These are phyloP conservation scores for Leucophenga montana DNA, from an alignment of 2,888 invertebrate species.

Conservation along the genomic window DNA sequence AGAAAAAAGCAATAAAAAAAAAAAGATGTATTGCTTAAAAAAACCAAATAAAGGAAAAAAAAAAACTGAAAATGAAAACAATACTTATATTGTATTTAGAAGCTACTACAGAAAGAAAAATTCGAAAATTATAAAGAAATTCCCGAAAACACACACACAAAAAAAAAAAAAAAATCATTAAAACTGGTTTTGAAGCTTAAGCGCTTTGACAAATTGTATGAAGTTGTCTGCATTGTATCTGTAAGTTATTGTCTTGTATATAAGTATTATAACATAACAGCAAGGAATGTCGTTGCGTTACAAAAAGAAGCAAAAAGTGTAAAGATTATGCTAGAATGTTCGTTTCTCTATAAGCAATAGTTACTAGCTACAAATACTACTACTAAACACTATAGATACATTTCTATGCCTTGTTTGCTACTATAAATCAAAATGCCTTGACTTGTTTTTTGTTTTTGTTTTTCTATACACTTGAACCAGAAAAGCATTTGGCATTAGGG, in stretches of 20 bases:
- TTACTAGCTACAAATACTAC: too few relatives aligned
- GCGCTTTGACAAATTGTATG: slow-evolving; percentile 2
- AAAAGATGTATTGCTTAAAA: slow-evolving; percentile 1
- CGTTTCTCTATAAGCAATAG: too few relatives aligned
- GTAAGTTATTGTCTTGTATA: not conserved
- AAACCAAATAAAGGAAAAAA: slow-evolving; percentile 1
- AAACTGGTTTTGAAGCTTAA: slow-evolving; percentile 37
- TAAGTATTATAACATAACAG: too few relatives aligned
- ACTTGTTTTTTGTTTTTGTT: not conserved
- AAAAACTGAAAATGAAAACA: slow-evolving; percentile 13
- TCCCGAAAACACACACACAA: slow-evolving; percentile 29
- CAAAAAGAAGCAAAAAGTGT: too few relatives aligned
- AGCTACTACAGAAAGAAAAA: slow-evolving; percentile 1
- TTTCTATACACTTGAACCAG: slow-evolving; percentile 29
- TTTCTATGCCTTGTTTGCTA: not conserved
- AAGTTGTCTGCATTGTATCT: not conserved
- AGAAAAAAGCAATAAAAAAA: slow-evolving; percentile 30
- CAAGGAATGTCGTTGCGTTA: too few relatives aligned
- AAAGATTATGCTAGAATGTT: too few relatives aligned
- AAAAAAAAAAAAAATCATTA: slow-evolving; percentile 23
- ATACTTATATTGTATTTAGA: not conserved
- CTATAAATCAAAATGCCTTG: not conserved
- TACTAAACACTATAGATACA: too few relatives aligned
- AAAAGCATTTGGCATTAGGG: not conserved
- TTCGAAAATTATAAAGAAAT: slow-evolving; percentile 26